Percentiles rank a stretch among this genome's conserved stretches.
Conservation (phyloP, 2,797 vertebrate species). For the Lepilemur ruficaudatus region DNA sequence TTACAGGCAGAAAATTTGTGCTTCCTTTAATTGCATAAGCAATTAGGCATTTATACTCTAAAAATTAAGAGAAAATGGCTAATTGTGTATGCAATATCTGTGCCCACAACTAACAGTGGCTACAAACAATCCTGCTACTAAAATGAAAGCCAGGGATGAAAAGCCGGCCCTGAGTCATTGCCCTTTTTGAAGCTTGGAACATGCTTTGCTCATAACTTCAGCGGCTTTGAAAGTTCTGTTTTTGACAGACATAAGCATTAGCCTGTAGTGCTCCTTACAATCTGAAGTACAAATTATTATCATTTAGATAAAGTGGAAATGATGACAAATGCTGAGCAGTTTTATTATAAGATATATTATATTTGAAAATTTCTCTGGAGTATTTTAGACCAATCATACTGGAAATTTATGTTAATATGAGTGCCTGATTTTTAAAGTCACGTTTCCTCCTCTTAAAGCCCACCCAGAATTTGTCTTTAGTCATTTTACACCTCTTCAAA, state of each 20-base stretch:
- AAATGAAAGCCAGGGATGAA: constrained; percentile 24
- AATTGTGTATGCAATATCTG: constrained; percentile 71
- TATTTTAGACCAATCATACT: constrained; percentile 68
- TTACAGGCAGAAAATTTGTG: constrained; percentile 69
- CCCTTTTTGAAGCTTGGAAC: constrained; percentile 47
- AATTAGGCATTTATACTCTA: constrained; percentile 71
- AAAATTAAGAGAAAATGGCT: constrained; percentile 75
- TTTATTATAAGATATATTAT: constrained; percentile 59
- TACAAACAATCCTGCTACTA: constrained; percentile 51
- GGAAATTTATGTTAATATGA: constrained; percentile 56
- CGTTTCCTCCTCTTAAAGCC: constrained; percentile 49
- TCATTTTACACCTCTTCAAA: constrained; percentile 61
- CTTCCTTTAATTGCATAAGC: constrained; percentile 74
- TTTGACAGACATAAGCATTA: constrained; percentile 60
- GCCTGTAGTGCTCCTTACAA: constrained; percentile 56
- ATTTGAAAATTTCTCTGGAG: constrained; percentile 70
- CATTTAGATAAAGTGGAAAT: constrained; percentile 62
- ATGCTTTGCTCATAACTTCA: constrained; percentile 50
- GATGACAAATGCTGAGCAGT: constrained; percentile 45
- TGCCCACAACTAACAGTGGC: constrained; percentile 58
- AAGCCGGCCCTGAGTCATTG: neutral
- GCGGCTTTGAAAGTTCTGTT: constrained; percentile 61
- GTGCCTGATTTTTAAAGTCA: constrained; percentile 65
- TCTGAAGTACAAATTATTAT: constrained; percentile 71
- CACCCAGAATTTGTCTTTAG: constrained; percentile 55